These are phyloP conservation scores for Dysdera silvatica DNA, from an alignment of 1,140 invertebrate genomes.

Conservation along the genomic window DNA sequence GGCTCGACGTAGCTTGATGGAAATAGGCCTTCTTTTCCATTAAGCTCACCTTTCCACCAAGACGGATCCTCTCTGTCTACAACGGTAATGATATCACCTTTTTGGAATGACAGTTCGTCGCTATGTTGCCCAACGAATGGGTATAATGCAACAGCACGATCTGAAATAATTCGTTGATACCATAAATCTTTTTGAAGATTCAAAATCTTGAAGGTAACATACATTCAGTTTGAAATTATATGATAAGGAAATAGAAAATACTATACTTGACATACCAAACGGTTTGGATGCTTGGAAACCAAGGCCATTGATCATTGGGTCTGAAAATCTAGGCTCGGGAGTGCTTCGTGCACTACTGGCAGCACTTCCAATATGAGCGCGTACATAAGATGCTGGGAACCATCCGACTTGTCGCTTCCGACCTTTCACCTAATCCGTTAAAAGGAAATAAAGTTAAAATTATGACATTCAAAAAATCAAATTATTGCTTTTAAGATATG, in stretches of 20 bases:
- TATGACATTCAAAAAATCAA: no score
- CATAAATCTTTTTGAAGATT: no score
- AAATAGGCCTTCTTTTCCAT: conserved; percentile 62
- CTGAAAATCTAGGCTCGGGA: conserved; percentile 28
- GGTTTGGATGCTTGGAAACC: no score
- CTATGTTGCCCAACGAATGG: conserved; percentile 85
- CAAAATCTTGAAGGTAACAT: no score
- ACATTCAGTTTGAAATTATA: no score
- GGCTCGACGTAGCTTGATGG: conserved; percentile 82
- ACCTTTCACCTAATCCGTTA: conserved; percentile 63
- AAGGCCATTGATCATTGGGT: not conserved
- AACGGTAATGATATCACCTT: conserved; percentile 82
- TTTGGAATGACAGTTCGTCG: conserved; percentile 87
- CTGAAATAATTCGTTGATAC: no score
- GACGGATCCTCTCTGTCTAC: conserved; percentile 82
- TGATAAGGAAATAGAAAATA: no score
- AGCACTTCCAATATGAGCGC: conserved; percentile 53
- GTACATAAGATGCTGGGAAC: conserved; percentile 96
- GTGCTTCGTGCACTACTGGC: conserved; percentile 36
- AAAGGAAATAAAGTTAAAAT: no score
- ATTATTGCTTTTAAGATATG: no score
- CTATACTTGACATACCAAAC: no score
- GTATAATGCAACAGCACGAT: conserved; percentile 84
- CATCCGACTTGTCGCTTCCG: conserved; percentile 89
- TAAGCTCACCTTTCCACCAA: conserved; percentile 78